Evolutionary conservation across 2,797 vertebrate genomes (phyloP).

Genomic region (Acanthurus tractus): DNA sequence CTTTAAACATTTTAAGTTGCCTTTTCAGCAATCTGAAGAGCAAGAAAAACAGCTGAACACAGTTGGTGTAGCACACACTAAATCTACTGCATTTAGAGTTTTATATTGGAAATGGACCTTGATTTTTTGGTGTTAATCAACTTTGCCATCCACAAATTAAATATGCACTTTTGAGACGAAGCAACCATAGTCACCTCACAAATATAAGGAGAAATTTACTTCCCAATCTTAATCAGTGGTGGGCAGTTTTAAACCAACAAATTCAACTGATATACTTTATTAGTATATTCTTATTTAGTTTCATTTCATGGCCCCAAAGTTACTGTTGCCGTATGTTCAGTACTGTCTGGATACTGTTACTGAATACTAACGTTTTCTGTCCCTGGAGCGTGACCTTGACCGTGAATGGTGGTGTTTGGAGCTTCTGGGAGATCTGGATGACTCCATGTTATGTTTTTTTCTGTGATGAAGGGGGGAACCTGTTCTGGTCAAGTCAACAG

Average conservation of each 20-base stretch:
- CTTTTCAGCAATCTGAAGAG: background rate
- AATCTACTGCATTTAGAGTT: background rate
- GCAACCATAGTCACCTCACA: background rate
- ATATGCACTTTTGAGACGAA: background rate
- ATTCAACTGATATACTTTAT: background rate
- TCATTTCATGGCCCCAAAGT: background rate
- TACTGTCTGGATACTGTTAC: background rate
- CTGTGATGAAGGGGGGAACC: conserved; percentile 88
- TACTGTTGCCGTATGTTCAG: background rate
- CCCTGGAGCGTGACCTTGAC: conserved; percentile 92
- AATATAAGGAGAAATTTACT: background rate
- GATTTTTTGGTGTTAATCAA: no score
- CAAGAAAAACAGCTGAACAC: background rate
- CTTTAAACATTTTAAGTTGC: background rate
- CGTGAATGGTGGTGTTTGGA: conserved; percentile 94
- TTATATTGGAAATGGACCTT: no score
- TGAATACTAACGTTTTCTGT: conserved; percentile 89
- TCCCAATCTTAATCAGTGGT: background rate
- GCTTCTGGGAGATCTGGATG: conserved; percentile 90
- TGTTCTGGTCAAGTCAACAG: conserved; percentile 86
- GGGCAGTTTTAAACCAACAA: background rate
- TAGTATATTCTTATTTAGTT: background rate
- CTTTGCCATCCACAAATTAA: background rate
- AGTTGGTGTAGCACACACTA: background rate
- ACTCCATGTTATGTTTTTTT: conserved; percentile 90